phyloP scores from a whole-genome alignment of 2,113 vertebrate genomes.

The Pluvialis apricaria region DNA sequence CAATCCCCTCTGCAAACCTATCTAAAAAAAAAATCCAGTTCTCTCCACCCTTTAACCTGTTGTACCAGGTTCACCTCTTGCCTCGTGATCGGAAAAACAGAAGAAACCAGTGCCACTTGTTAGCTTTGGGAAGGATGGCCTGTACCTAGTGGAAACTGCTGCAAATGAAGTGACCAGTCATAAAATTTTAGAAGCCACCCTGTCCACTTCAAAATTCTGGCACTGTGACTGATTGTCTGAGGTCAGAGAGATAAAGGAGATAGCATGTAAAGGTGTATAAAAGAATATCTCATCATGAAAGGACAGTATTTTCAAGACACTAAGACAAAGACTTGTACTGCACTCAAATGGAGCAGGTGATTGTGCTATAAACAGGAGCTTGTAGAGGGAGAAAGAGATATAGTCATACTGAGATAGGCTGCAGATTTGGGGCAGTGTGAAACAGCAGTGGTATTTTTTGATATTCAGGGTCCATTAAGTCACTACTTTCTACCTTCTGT shows the following conservation, averaged over 20 bases:
- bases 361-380: not conserved
- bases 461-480: not conserved
- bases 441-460: not conserved
- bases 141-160: not conserved
- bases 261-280: not conserved
- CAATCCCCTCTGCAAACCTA: not conserved
- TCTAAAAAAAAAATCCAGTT: not conserved
- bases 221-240: not conserved
- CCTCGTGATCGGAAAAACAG: not conserved
- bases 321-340: not conserved
- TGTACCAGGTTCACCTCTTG: not conserved
- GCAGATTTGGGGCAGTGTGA: not conserved
- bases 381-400: not conserved
- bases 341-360: not conserved
- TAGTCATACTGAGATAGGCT: not conserved
- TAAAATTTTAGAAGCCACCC: slow-evolving; percentile 4
- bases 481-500: not conserved
- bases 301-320: not conserved
- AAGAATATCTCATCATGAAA: slow-evolving; percentile 19
- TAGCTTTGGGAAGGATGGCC: not conserved
- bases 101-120: not conserved
- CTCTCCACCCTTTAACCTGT: not conserved
- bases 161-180: not conserved
- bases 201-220: not conserved
- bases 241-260: not conserved